Conservation (phyloP, 2,888 invertebrate genomes). For the Prenolepis imparis region DNA sequence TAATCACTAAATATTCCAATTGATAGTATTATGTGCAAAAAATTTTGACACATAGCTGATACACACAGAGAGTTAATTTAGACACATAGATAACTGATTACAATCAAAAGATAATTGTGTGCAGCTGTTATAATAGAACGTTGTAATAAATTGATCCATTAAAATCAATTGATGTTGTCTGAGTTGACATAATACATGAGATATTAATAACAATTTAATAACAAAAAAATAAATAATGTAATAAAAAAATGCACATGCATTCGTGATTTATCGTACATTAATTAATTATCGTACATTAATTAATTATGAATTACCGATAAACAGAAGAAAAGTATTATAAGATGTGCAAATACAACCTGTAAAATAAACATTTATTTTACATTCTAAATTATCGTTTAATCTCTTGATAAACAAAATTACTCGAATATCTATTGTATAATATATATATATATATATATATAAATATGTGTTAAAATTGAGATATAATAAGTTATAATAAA, state of each 20-base stretch:
- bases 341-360: conserved; percentile 56
- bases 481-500: too few relatives aligned
- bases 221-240: background rate
- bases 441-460: background rate
- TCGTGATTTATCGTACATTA: conserved; percentile 50
- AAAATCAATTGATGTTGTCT: conserved; percentile 70
- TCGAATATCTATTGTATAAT: background rate
- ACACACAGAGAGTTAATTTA: background rate
- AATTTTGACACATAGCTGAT: background rate
- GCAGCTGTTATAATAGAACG: conserved; percentile 3
- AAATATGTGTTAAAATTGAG: background rate
- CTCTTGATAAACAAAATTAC: background rate
- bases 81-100: conserved; percentile 2
- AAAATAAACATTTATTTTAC: conserved; percentile 39
- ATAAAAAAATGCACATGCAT: conserved; percentile 3
- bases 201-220: conserved; percentile 16
- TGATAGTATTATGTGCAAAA: background rate
- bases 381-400: background rate
- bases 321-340: conserved; percentile 69
- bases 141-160: conserved; percentile 63
- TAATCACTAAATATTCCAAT: background rate
- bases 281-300: conserved; percentile 60
- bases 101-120: conserved; percentile 14
- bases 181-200: background rate
- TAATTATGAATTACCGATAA: conserved; percentile 67